Evolutionary conservation across 2,888 invertebrate genomes (phyloP), one percentile per base, ranked within the genome.

Genomic region (Synanthedon tipuliformis): DNA sequence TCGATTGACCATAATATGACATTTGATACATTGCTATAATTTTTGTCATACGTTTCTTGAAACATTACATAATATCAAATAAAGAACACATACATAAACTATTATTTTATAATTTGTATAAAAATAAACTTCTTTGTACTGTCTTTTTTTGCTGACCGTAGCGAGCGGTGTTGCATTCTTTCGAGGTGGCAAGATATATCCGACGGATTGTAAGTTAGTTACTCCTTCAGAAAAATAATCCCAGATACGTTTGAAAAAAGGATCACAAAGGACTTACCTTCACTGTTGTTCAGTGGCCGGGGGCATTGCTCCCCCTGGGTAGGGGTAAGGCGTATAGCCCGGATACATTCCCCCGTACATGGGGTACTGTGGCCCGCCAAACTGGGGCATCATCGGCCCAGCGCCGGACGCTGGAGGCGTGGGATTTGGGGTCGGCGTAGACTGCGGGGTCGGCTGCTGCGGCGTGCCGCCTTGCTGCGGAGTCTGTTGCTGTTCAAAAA

Each of bases 291-390:
- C 61, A 15, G 68, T 69, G 45, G 68, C 60, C 50, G 61, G 53
- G 60, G 67, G 59, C 55, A 61, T 56, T 40, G 58, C 58, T 41
- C 68, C 65, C 54, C 65, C 71, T 34, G 67, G 68, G 72, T 81
- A 82, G 51, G 68, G 62, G 62, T 73, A 70, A 18, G 57, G 60
- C 68, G 71, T 76, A 76, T 75, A 77, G 54, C 66, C 77, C 56
- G 75, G 79, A 73, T 80, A 80, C 59, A 81, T 71, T 58, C 68
- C 72, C 58, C 72, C 72, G 74, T 85, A 85, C 67, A 78, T 69
- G 53, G 73, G 71, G 75, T 83, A 81, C 73, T 77, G 69, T 56
- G 61, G 63, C 15, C 27, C 56, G 54, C 66, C 59, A 69, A 73
- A 75, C 54, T 60, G 59, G 62, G 62, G 56, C 54, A 60, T 53